phyloP scores from a whole-genome alignment of 2,888 invertebrate genomes.

The Macrosoma leucophasiata region DNA sequence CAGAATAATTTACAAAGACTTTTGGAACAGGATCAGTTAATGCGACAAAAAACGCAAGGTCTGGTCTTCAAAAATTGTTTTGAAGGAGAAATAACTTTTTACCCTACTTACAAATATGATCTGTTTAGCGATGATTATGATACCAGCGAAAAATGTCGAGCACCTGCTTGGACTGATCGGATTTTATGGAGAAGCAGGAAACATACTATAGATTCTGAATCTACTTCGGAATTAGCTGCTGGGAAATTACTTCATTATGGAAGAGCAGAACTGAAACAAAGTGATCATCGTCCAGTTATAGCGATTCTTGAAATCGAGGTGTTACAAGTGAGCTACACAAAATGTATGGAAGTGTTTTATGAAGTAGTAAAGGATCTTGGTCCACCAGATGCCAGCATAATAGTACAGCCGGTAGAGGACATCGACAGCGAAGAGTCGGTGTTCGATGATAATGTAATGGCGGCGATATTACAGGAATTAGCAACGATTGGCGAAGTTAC shows the following conservation, averaged over 20 bases:
- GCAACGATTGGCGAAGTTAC: conserved; percentile 92
- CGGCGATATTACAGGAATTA: conserved; percentile 85
- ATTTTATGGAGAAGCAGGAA: conserved; percentile 93
- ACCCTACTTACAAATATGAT: conserved; percentile 99
- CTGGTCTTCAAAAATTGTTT: conserved; percentile 94
- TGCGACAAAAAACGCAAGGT: conserved; percentile 85
- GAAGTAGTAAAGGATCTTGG: conserved; percentile 91
- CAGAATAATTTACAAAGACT: conserved; percentile 84
- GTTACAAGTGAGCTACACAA: conserved; percentile 84
- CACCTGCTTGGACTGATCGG: conserved; percentile 99
- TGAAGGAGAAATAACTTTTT: conserved; percentile 93
- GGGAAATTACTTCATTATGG: conserved; percentile 93
- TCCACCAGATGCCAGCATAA: conserved; percentile 95
- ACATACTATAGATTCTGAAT: conserved; percentile 81
- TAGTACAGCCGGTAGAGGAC: conserved; percentile 76
- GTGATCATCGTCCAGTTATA: conserved; percentile 97
- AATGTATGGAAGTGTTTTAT: conserved; percentile 87
- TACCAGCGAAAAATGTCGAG: conserved; percentile 97
- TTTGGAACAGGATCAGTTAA: conserved; percentile 91
- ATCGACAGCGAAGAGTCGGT: conserved; percentile 71
- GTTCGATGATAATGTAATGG: conserved; percentile 88
- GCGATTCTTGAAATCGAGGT: conserved; percentile 93
- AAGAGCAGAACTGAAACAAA: conserved; percentile 95
- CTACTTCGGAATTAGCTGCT: conserved; percentile 79
- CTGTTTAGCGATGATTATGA: conserved; percentile 99